Evolutionary conservation across 2,888 invertebrate genomes (phyloP).

Genomic region (Orchesellides sinensis): DNA sequence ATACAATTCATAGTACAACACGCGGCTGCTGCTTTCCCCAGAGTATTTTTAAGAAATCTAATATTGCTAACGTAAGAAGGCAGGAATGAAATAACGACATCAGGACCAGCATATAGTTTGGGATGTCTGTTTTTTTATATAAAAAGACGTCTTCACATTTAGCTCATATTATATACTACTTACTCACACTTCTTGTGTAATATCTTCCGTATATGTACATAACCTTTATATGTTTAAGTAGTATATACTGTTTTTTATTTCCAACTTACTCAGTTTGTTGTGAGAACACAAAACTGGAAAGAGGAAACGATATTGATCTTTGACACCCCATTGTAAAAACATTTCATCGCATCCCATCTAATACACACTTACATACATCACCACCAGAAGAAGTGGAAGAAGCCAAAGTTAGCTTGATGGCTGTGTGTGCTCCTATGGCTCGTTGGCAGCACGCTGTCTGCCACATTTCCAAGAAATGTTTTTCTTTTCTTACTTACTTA

Average conservation of each 20-base stretch:
- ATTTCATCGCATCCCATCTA: slow-evolving; percentile 64
- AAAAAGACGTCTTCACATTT: no score
- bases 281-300: slow-evolving; percentile 40
- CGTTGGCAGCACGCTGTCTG: slow-evolving; percentile 13
- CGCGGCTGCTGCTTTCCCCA: slow-evolving; percentile 22
- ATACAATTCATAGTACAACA: background rate
- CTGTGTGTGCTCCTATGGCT: no score
- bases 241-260: no score
- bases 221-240: no score
- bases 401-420: no score
- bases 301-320: slow-evolving; percentile 70
- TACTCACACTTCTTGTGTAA: no score
- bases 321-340: slow-evolving; percentile 73
- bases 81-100: slow-evolving; percentile 49
- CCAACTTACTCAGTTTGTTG: slow-evolving; percentile 36
- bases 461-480: background rate
- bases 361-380: slow-evolving; percentile 27
- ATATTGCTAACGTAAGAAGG: slow-evolving; percentile 45
- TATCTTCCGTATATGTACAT: no score
- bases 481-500: no score
- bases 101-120: slow-evolving; percentile 9
- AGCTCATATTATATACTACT: no score
- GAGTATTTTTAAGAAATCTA: slow-evolving; percentile 62
- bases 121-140: background rate
- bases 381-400: slow-evolving; percentile 8